A percentile compares a stretch with the other conserved stretches of the same genome.
Evolutionary conservation across 2,797 vertebrate species (phyloP).

Genomic region (Leucoraja ocellata): DNA sequence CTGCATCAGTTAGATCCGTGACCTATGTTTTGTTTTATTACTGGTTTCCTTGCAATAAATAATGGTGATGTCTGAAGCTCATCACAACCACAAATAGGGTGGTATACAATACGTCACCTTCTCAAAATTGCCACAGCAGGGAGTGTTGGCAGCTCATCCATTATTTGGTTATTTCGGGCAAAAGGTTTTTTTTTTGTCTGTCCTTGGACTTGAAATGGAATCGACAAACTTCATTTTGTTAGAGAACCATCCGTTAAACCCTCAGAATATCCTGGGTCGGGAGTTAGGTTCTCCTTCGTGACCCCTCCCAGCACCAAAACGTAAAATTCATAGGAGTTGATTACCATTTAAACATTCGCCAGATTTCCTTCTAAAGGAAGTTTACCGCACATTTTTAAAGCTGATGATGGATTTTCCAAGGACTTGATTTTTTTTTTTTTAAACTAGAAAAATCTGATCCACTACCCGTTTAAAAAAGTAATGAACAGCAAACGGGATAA

Average conservation of each 20-base stretch:
- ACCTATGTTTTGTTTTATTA: slow-evolving; percentile 52
- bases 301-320: not conserved
- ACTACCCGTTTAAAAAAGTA: not conserved
- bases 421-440: not conserved
- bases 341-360: not conserved
- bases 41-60: slow-evolving; percentile 65
- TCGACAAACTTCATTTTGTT: slow-evolving; percentile 10
- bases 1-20: slow-evolving; percentile 54
- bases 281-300: not conserved
- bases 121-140: slow-evolving; percentile 61
- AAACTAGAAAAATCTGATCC: not conserved
- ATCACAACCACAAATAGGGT: slow-evolving; percentile 66
- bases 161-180: slow-evolving; percentile 55
- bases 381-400: not conserved
- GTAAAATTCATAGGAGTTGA: not conserved
- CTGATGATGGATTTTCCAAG: not conserved
- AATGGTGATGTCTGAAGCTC: slow-evolving; percentile 67
- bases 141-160: slow-evolving; percentile 63
- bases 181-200: slow-evolving; percentile 50
- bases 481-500: slow-evolving; percentile 11
- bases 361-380: not conserved
- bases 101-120: slow-evolving; percentile 56
- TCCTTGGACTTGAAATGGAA: slow-evolving; percentile 48
- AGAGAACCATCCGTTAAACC: not conserved
- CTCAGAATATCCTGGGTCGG: not conserved